Conservation (phyloP, 2,113 vertebrate species). For the Indicator indicator region DNA sequence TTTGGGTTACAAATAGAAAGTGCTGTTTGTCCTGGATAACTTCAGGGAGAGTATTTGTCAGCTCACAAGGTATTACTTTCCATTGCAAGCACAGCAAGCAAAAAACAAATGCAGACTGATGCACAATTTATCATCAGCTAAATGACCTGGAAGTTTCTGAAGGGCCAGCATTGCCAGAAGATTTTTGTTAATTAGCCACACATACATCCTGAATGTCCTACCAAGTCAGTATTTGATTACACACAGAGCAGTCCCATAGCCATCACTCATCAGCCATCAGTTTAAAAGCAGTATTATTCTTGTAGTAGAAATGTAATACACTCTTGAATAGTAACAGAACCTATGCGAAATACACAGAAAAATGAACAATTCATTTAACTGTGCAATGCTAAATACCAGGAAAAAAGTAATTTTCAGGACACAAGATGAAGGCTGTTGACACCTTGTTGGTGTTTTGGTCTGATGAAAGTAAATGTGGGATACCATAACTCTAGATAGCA, state of each 20-base stretch:
- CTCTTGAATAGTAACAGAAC: neutral
- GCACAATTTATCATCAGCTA: neutral
- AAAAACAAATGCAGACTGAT: neutral
- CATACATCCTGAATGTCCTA: neutral
- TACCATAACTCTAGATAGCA: neutral
- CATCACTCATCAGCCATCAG: neutral
- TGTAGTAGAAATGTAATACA: neutral
- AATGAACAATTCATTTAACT: neutral
- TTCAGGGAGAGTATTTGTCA: neutral
- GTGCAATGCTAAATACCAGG: neutral
- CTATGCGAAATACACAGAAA: neutral
- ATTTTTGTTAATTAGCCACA: neutral
- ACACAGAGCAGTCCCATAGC: neutral
- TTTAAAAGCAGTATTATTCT: neutral
- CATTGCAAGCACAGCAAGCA: neutral
- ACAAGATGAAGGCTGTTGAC: neutral
- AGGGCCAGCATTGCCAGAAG: neutral
- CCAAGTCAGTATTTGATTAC: neutral
- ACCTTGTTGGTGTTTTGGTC: neutral
- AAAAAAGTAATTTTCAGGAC: neutral
- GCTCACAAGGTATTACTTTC: neutral
- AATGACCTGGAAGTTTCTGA: neutral
- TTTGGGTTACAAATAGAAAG: neutral
- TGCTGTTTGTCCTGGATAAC: accelerated
- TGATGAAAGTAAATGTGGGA: neutral